Conservation (phyloP, 2,888 invertebrate genomes). For the Ormyrus nitidulus region DNA sequence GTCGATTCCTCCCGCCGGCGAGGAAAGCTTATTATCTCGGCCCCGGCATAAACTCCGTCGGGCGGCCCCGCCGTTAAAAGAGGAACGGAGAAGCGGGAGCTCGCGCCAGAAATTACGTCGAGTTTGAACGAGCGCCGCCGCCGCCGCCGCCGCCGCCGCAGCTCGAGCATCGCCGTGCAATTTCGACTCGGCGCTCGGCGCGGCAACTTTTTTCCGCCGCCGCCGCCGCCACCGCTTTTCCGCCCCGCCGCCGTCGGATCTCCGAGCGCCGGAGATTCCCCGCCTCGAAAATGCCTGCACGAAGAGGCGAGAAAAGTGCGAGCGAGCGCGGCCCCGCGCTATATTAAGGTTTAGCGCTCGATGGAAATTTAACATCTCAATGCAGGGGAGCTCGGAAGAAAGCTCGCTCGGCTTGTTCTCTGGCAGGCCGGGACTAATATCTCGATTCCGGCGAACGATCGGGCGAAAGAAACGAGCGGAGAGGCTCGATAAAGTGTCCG, state of each 20-base stretch:
- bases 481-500: too few relatives aligned
- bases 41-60: slow-evolving; percentile 39
- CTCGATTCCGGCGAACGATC: neutral
- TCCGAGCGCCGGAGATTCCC: neutral
- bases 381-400: neutral
- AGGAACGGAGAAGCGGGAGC: neutral
- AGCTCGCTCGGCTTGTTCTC: neutral
- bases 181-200: slow-evolving; percentile 26
- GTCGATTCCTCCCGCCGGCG: neutral
- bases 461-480: neutral
- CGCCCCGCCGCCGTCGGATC: neutral
- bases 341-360: neutral
- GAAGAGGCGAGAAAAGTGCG: too few relatives aligned
- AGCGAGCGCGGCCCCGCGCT: too few relatives aligned
- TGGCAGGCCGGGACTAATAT: neutral
- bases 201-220: slow-evolving; percentile 33
- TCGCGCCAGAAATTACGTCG: slow-evolving; percentile 40
- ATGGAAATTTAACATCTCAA: neutral
- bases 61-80: slow-evolving; percentile 24
- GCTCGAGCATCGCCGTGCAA: slow-evolving; percentile 22
- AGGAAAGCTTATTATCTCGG: slow-evolving; percentile 54
- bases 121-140: slow-evolving; percentile 19
- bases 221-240: neutral
- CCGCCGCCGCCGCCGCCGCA: neutral
- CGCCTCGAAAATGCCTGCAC: too few relatives aligned